phyloP scores from a whole-genome alignment of 2,113 vertebrate genomes.

The Cynoglossus semilaevis region DNA sequence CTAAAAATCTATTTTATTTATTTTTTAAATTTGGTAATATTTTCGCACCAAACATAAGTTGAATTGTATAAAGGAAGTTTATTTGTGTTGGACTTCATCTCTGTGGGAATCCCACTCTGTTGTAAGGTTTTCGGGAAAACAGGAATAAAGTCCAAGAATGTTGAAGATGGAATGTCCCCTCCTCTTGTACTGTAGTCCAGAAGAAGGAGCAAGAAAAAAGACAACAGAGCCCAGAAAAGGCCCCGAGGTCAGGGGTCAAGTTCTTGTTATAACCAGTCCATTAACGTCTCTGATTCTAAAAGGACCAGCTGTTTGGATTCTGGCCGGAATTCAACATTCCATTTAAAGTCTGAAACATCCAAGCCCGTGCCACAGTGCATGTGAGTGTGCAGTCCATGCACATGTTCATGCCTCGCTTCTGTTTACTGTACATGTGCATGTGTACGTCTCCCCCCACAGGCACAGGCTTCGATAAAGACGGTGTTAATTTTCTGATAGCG shows the following conservation, averaged over 20 bases:
- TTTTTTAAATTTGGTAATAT: no score
- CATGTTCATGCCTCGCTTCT: neutral
- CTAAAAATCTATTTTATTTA: no score
- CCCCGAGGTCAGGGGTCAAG: slow-evolving; percentile 51
- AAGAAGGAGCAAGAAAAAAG: slow-evolving; percentile 32
- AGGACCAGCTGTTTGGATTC: slow-evolving; percentile 38
- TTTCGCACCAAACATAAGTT: no score
- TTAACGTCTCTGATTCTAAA: slow-evolving; percentile 35
- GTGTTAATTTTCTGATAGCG: slow-evolving; percentile 44
- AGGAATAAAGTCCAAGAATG: slow-evolving; percentile 52
- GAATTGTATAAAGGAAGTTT: no score
- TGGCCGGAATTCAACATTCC: slow-evolving; percentile 43
- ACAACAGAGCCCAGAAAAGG: slow-evolving; percentile 49
- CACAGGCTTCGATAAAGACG: slow-evolving; percentile 12
- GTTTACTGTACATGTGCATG: neutral
- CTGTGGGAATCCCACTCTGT: neutral
- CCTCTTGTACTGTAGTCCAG: slow-evolving; percentile 20
- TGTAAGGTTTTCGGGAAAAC: slow-evolving; percentile 15
- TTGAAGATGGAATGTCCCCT: slow-evolving; percentile 47
- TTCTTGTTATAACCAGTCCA: slow-evolving; percentile 58
- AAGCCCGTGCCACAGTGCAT: slow-evolving; percentile 13
- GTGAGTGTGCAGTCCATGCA: neutral
- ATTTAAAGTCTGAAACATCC: slow-evolving; percentile 20
- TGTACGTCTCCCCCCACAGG: slow-evolving; percentile 2
- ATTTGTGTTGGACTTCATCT: no score